Conservation (phyloP, 2,797 vertebrate genomes). For the Nyctalus aviator region DNA sequence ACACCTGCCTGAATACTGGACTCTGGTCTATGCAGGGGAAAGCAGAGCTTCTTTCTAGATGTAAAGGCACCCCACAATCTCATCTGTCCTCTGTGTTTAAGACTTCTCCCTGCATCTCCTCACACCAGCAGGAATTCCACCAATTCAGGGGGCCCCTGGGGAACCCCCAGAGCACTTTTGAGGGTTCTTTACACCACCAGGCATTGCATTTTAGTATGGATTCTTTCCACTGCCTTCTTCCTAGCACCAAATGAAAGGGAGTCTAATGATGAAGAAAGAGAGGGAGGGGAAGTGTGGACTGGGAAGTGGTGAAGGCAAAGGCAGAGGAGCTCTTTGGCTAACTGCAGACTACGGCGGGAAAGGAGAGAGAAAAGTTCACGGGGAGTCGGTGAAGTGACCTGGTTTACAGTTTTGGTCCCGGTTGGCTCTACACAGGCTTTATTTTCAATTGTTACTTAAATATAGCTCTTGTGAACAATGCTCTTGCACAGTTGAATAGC, state of each 20-base stretch:
- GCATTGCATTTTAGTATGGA: neutral
- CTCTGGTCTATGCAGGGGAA: neutral
- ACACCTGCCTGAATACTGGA: neutral
- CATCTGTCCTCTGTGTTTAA: neutral
- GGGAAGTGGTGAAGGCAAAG: neutral
- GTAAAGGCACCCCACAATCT: neutral
- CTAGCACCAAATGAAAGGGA: neutral
- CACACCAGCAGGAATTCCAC: neutral
- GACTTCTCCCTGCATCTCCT: neutral
- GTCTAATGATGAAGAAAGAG: neutral
- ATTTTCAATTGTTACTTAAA: neutral
- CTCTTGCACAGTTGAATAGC: neutral
- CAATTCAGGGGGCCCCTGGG: neutral
- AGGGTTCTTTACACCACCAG: neutral
- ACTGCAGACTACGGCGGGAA: neutral
- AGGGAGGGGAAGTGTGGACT: neutral
- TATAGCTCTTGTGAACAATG: neutral
- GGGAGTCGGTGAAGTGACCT: neutral
- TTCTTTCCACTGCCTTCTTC: constrained; percentile 27
- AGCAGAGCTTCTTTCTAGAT: neutral
- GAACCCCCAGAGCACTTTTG: neutral
- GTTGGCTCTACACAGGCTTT: neutral
- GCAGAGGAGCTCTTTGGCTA: neutral
- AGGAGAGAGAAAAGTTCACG: neutral
- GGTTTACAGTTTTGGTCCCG: neutral